These are phyloP conservation scores for Vulpes lagopus DNA, from an alignment of 2,113 vertebrate genomes.

Conservation along the genomic window DNA sequence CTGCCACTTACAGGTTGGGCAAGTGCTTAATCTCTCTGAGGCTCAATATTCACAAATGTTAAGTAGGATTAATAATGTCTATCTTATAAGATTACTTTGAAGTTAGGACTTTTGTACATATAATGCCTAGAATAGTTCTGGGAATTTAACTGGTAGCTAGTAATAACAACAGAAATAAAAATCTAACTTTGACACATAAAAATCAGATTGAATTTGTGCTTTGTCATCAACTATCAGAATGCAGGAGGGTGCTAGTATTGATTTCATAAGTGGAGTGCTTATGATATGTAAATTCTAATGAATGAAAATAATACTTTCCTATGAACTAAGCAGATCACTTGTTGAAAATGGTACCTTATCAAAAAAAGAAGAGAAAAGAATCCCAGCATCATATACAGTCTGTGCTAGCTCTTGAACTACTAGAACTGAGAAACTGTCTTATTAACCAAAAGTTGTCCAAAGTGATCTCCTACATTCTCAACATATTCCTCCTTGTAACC, in stretches of 20 bases:
- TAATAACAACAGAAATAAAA: neutral
- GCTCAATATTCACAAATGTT: neutral
- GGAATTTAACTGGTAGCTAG: neutral
- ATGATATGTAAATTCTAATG: neutral
- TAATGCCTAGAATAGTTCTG: neutral
- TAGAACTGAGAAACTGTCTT: too few relatives aligned
- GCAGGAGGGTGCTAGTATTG: neutral
- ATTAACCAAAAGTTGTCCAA: too few relatives aligned
- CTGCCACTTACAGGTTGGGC: neutral
- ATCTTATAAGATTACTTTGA: neutral
- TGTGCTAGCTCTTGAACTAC: too few relatives aligned
- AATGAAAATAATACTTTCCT: neutral
- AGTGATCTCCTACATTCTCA: too few relatives aligned
- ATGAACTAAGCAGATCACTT: neutral
- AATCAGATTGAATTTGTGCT: neutral
- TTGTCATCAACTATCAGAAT: neutral
- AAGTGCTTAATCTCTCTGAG: neutral
- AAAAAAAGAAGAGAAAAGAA: too few relatives aligned
- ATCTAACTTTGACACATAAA: neutral
- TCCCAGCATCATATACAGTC: neutral
- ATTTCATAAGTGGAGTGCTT: neutral
- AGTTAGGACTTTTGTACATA: neutral
- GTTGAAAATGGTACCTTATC: neutral
- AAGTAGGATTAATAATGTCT: neutral
- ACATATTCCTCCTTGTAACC: too few relatives aligned